These are phyloP conservation scores for Notodromas monacha DNA, from an alignment of 2,888 invertebrate species.

Conservation along the genomic window DNA sequence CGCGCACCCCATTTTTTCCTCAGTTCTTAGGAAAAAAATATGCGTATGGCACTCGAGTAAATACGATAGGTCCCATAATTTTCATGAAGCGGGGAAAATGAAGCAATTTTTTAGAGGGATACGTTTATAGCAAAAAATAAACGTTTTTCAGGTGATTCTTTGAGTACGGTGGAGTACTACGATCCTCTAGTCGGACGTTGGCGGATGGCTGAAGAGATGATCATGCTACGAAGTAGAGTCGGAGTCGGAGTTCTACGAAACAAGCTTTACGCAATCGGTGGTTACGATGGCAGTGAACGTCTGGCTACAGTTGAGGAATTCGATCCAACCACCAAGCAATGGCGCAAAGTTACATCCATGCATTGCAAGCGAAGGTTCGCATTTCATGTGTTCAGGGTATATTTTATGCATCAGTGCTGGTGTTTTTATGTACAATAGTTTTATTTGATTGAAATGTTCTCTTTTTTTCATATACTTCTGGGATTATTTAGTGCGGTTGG, in stretches of 20 bases:
- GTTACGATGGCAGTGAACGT: conserved; percentile 50
- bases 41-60: too few species aligned
- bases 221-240: conserved; percentile 42
- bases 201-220: conserved; percentile 47
- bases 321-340: conserved; percentile 32
- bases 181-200: conserved; percentile 34
- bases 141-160: conserved; percentile 31
- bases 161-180: conserved; percentile 50
- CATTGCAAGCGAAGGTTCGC: conserved; percentile 38
- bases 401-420: conserved; percentile 7
- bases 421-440: neutral
- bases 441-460: neutral
- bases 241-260: conserved; percentile 52
- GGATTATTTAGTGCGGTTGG: conserved; percentile 29
- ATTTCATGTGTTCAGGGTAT: conserved; percentile 5
- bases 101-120: too few species aligned
- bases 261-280: conserved; percentile 38
- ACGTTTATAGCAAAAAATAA: too few species aligned
- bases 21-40: too few species aligned
- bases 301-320: conserved; percentile 52
- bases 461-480: conserved; percentile 2
- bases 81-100: too few species aligned
- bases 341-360: conserved; percentile 46
- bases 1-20: too few species aligned
- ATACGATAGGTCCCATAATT: too few species aligned